Base-by-base conservation (phyloP, 2,888 invertebrate genomes). In the Hydropsyche betteni region DNA sequence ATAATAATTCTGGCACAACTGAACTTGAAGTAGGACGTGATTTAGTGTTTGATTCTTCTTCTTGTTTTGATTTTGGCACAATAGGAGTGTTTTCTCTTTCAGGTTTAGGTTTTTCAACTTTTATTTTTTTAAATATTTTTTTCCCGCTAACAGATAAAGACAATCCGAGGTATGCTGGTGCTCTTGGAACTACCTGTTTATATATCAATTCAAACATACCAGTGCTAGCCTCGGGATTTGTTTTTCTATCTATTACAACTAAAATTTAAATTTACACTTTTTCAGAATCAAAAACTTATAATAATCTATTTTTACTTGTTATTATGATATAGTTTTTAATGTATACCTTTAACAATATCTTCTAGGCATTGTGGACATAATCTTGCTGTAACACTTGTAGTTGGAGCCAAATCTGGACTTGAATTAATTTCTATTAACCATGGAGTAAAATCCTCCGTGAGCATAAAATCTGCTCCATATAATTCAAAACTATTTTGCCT, bases 351-450 rank as follows among this genome's bases (percentile, higher is more conserved):
- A 64, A 97, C 89, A 4, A 94, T 91, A 85, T 98, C 97, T 82
- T 96, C 95, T 77, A 97, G 88, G 76, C 95, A 95, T 83, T 93
- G 93, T 7, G 94, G 91, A 83, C 97, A 97, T 82, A 98, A 88
- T 70, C 93, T 87, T 0, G 94, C 92, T 0, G 97, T 98, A 0
- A 97, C 94, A 78, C 93, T 94, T 0, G 97, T 97, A 0, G 94
- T 94, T n/a, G 93, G 91, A 12, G 95, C 94, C 87, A 98, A 90
- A 85, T 96, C 94, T 0, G 98, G 97, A 84, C 96, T 95, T 7
- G 95, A 95, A 84, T 98, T 98, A 80, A 98, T 96, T 85, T 98
- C 98, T 80, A 98, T 93, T 2, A 98, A 88, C 96, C 97, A 97
- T 0, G 97, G 96, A 44, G 91, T 91, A 81, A 92, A 93, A 81